Conservation (phyloP, 2,113 vertebrate genomes). For the Benitochromis conjunctus region DNA sequence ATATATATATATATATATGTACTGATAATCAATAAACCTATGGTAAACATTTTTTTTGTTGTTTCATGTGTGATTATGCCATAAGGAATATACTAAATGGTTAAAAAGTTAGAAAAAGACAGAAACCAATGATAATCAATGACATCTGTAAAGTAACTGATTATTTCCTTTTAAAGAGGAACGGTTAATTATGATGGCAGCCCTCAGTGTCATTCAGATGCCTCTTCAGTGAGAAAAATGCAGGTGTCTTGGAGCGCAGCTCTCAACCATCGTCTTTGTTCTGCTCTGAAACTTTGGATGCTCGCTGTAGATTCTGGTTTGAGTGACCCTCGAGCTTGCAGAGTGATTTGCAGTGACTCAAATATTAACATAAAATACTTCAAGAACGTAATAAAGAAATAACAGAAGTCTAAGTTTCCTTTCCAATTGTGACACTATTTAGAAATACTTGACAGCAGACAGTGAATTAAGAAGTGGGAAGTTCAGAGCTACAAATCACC, state of each 20-base stretch:
- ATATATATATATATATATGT: too few relatives aligned
- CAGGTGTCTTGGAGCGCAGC: not conserved
- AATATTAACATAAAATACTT: not conserved
- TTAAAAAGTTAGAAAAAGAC: not conserved
- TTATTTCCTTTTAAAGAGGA: not conserved
- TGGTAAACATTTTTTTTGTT: too few relatives aligned
- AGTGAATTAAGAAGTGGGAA: not conserved
- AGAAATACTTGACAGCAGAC: not conserved
- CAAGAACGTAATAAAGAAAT: not conserved
- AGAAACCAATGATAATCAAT: not conserved
- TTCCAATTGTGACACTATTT: not conserved
- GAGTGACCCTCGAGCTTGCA: not conserved
- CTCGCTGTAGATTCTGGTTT: not conserved
- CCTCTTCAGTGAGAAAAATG: not conserved
- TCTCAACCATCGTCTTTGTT: not conserved
- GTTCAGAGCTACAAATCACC: not conserved
- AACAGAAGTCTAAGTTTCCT: not conserved
- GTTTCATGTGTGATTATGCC: not conserved
- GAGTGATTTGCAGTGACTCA: not conserved
- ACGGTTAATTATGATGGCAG: not conserved
- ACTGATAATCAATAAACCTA: too few relatives aligned
- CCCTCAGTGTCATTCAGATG: not conserved
- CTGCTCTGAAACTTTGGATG: not conserved
- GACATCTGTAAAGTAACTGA: not conserved
- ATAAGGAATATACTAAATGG: not conserved